Base-by-base conservation (phyloP, 2,113 vertebrate species). In the Seriola aureovittata region DNA sequence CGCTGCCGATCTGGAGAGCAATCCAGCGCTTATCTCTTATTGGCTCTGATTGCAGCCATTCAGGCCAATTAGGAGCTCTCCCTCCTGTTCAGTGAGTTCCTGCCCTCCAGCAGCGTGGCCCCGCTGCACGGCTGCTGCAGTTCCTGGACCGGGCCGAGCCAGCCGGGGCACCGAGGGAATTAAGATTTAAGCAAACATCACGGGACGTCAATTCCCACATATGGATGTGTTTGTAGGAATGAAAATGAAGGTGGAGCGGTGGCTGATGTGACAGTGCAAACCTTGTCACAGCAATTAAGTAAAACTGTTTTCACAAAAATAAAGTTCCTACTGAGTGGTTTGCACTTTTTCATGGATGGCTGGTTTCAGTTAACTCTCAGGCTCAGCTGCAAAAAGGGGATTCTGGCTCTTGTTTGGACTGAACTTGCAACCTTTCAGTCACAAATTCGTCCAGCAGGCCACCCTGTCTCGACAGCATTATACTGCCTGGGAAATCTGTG, bases 21-120 rank as follows among this genome's bases (percentile, higher is more conserved):
- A 90, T 88, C 63, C 68, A 48, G 58, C 44, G 71, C 92, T 93
- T 94, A 95, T 94, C 92, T 79, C 75, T 90, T 92, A 93, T 93
- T 93, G 89, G 87, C 89, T 88, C 89, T 88, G 89, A 91, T 90
- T 91, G 88, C 79, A 86, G 88, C 82, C 85, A 88, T 85, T 90
- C 81, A 68, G 85, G 77, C 75, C 91, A 93, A 89, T 93, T 89
- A 90, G 82, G 85, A 85, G 89, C 71, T 68, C 52, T 87, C 40
- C 89, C 88, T 93, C 67, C 80, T 83, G 86, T 86, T 88, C 54
- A 25, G 67, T 1, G 14, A 79, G 88, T 83, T 89, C 88, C 88
- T 88, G 81, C 75, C 89, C 87, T 66, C 54, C 66, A 29, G 85
- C 67, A 70, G 29, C 3, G 21, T 4, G 44, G 82, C 64, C 75